These are phyloP conservation scores for Drosophila sproati DNA, from an alignment of 1,140 invertebrate species.

Conservation along the genomic window DNA sequence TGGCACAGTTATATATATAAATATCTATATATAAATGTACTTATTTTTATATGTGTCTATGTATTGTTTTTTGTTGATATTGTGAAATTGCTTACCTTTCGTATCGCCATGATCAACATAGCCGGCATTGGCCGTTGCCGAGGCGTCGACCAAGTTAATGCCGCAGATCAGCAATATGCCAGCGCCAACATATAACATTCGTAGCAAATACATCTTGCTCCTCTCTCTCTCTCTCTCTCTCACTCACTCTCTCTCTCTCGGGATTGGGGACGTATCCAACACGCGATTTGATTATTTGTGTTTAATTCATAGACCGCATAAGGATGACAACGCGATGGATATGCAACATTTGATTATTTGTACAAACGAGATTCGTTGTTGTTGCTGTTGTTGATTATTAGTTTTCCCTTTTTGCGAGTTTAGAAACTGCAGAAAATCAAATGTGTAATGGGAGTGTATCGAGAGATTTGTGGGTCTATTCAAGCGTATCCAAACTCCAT, in stretches of 20 bases:
- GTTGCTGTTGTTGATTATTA: background rate
- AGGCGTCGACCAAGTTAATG: conserved; percentile 14
- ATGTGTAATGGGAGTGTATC: background rate
- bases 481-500: conserved; percentile 36
- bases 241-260: conserved; percentile 22
- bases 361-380: conserved; percentile 19
- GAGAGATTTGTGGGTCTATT: conserved; percentile 5
- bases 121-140: conserved; percentile 64
- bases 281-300: conserved; percentile 45
- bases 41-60: too few relatives aligned
- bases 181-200: conserved; percentile 18
- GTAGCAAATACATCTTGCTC: conserved; percentile 13
- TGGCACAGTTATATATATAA: conserved; percentile 4
- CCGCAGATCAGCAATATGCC: conserved; percentile 40
- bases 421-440: background rate
- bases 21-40: too few relatives aligned
- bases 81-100: conserved; percentile 73
- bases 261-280: conserved; percentile 41
- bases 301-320: conserved; percentile 27
- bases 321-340: conserved; percentile 17
- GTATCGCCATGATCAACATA: conserved; percentile 79
- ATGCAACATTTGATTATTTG: conserved; percentile 22
- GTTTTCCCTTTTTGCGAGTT: conserved; percentile 7
- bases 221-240: too few relatives aligned
- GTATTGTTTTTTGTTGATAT: conserved; percentile 15